phyloP scores from a whole-genome alignment of 2,888 invertebrate genomes.

The Drosophila niveifrons region DNA sequence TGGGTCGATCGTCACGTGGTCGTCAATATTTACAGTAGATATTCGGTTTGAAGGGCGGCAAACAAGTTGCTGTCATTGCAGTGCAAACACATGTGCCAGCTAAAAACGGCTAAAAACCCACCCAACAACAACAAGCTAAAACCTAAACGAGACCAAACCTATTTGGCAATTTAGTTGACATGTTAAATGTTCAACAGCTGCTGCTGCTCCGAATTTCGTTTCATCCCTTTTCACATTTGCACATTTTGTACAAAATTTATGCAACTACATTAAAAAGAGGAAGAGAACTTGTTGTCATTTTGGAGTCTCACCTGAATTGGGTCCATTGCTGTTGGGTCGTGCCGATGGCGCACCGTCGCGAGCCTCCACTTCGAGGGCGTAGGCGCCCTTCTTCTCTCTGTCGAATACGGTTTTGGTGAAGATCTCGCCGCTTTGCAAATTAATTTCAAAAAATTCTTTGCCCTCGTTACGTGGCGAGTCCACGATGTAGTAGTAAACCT shows the following conservation, averaged over 20 bases:
- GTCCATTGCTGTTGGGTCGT: conserved; percentile 96
- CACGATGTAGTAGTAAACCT: conserved; percentile 97
- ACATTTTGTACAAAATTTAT: background rate
- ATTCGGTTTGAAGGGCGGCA: conserved; percentile 40
- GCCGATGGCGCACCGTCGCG: conserved; percentile 98
- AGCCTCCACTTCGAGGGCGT: conserved; percentile 98
- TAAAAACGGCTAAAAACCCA: too few relatives aligned
- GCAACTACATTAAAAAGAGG: conserved; percentile 6
- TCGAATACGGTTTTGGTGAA: conserved; percentile 98
- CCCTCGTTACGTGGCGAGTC: conserved; percentile 96
- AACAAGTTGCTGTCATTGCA: conserved; percentile 38
- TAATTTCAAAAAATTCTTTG: conserved; percentile 98
- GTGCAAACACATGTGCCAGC: conserved; percentile 1
- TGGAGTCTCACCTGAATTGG: conserved; percentile 94
- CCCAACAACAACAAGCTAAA: background rate
- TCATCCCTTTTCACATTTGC: background rate
- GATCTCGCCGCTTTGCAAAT: conserved; percentile 97
- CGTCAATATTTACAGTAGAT: conserved; percentile 66
- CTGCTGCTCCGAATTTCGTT: conserved; percentile 1
- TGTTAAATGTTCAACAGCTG: conserved; percentile 32
- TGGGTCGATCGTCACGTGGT: conserved; percentile 52
- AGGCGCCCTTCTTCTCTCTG: conserved; percentile 98
- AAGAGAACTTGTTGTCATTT: conserved; percentile 7
- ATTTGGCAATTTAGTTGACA: conserved; percentile 48
- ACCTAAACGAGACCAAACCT: conserved; percentile 10